These are phyloP conservation scores for Drosophila insularis DNA, from an alignment of 1,140 invertebrate species.

Conservation along the genomic window DNA sequence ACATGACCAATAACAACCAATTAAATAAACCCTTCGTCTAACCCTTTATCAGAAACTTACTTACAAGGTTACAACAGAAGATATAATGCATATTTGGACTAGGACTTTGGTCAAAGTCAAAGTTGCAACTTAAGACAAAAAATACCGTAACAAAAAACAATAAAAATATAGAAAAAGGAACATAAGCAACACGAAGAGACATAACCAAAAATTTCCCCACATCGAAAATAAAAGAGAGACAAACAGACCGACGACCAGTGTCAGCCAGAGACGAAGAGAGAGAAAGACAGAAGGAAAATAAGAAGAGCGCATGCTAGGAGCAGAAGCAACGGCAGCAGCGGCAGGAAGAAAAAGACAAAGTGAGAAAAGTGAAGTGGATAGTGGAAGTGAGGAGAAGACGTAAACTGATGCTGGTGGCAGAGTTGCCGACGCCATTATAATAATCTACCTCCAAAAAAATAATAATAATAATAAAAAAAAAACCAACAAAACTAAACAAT, in stretches of 20 bases:
- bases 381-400: neutral
- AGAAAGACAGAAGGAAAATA: slow-evolving; percentile 36
- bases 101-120: slow-evolving; percentile 60
- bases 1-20: neutral
- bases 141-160: neutral
- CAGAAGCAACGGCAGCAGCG: slow-evolving; percentile 22
- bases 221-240: slow-evolving; percentile 18
- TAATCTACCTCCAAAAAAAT: slow-evolving; percentile 9
- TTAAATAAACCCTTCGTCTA: neutral
- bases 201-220: slow-evolving; percentile 18
- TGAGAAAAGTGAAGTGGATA: slow-evolving; percentile 18
- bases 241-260: slow-evolving; percentile 17
- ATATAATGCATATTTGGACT: slow-evolving; percentile 4
- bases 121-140: slow-evolving; percentile 18
- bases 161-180: slow-evolving; percentile 1
- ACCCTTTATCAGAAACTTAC: neutral
- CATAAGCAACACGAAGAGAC: slow-evolving; percentile 10
- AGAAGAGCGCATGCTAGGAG: slow-evolving; percentile 62
- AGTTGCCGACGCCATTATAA: slow-evolving; percentile 9
- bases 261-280: slow-evolving; percentile 43
- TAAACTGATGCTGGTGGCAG: neutral
- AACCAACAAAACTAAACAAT: slow-evolving; percentile 14
- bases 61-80: neutral
- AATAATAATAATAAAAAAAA: too few relatives aligned
- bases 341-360: slow-evolving; percentile 16